phyloP scores from a whole-genome alignment of 2,113 vertebrate species.

The Herpailurus yagouaroundi region DNA sequence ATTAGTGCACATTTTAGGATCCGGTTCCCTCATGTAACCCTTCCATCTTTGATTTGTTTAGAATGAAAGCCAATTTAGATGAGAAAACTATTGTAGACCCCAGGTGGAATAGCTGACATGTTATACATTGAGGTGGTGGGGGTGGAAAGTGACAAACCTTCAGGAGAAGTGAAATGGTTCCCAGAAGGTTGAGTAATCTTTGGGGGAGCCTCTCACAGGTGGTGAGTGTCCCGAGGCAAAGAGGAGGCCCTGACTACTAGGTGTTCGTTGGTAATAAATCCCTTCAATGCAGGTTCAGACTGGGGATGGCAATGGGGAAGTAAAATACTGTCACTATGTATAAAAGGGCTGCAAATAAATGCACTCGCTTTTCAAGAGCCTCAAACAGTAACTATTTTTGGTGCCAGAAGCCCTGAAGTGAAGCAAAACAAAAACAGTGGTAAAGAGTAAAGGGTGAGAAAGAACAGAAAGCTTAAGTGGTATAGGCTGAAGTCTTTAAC shows the following conservation, averaged over 20 bases:
- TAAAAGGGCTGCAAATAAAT: background rate
- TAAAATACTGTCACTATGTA: background rate
- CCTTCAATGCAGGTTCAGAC: background rate
- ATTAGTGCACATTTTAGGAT: background rate
- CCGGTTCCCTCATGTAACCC: background rate
- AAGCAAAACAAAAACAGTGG: background rate
- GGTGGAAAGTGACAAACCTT: background rate
- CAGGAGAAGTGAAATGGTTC: background rate
- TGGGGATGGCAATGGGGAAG: background rate
- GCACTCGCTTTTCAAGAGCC: background rate
- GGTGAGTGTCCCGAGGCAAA: background rate
- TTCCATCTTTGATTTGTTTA: background rate
- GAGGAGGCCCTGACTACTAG: background rate
- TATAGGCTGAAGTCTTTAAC: background rate
- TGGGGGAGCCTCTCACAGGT: background rate
- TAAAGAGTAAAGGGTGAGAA: background rate
- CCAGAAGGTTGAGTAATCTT: background rate
- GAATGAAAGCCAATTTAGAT: slow-evolving; percentile 23
- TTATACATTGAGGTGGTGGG: background rate
- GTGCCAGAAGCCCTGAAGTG: background rate
- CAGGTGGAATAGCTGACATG: background rate
- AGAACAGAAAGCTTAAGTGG: background rate
- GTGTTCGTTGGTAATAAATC: slow-evolving; percentile 1
- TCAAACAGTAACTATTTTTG: background rate
- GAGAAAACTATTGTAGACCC: background rate